Conservation (phyloP, 2,888 invertebrate genomes). For the Chironomus tentans region DNA sequence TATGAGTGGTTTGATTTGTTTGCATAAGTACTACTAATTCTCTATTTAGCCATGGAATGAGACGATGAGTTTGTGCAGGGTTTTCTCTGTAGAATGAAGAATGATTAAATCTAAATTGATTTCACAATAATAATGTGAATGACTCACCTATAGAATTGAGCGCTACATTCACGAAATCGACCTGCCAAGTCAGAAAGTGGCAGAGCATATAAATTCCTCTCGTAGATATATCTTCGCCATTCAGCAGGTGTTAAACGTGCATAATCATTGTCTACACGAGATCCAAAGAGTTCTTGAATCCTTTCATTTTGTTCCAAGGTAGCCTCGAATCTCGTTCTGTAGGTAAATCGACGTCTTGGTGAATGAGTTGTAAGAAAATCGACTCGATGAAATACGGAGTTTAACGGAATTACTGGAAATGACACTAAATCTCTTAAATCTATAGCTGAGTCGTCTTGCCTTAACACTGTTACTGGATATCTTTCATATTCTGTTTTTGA, state of each 20-base stretch:
- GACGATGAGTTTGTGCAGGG: conserved; percentile 68
- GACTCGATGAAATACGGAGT: conserved; percentile 16
- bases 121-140: neutral
- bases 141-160: conserved; percentile 62
- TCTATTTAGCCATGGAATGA: conserved; percentile 81
- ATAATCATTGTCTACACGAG: neutral
- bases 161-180: conserved; percentile 61
- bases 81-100: conserved; percentile 52
- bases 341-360: conserved; percentile 12
- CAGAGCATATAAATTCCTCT: conserved; percentile 63
- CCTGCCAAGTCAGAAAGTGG: conserved; percentile 61
- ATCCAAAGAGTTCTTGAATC: conserved; percentile 9
- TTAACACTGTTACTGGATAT: neutral
- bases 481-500: conserved; percentile 14
- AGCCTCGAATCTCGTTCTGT: conserved; percentile 10
- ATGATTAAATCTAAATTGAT: too few species aligned
- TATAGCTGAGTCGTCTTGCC: neutral
- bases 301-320: conserved; percentile 12
- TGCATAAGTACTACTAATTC: conserved; percentile 68
- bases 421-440: conserved; percentile 1
- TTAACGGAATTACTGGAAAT: conserved; percentile 8
- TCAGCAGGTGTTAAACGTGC: conserved; percentile 29
- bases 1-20: conserved; percentile 52
- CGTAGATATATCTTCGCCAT: conserved; percentile 62
- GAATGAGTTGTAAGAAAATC: conserved; percentile 4